A percentile compares a stretch with the other conserved stretches of the same genome.
Evolutionary conservation across 2,797 vertebrate species (phyloP).

Genomic region (Propithecus perrieri): DNA sequence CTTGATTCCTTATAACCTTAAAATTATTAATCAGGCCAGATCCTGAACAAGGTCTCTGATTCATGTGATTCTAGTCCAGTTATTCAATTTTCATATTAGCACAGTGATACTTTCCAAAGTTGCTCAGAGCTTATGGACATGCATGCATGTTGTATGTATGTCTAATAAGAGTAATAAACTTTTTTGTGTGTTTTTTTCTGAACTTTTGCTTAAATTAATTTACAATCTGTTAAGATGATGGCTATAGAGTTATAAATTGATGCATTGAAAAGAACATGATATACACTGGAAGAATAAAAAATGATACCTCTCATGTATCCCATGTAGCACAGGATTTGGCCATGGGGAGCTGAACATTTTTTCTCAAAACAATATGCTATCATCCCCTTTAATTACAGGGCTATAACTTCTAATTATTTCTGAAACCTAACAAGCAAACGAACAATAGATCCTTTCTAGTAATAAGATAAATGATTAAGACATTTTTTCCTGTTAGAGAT

Average conservation of each 20-base stretch:
- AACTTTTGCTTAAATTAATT: background rate
- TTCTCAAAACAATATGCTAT: background rate
- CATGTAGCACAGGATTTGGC: rapidly evolving
- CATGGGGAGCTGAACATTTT: background rate
- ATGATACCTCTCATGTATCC: background rate
- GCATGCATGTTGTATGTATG: background rate
- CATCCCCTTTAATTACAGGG: background rate
- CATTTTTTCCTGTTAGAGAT: background rate
- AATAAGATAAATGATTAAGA: background rate
- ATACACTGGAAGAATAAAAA: background rate
- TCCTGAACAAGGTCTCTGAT: background rate
- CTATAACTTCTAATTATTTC: background rate
- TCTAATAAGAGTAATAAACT: background rate
- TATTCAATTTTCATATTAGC: background rate
- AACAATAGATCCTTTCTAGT: background rate
- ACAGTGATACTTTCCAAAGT: background rate
- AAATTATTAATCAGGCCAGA: background rate
- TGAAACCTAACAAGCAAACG: background rate
- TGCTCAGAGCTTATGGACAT: background rate
- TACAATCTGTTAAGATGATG: background rate
- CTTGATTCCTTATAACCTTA: background rate
- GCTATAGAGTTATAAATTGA: background rate
- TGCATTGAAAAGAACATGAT: background rate
- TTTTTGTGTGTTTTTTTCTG: background rate
- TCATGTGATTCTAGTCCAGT: background rate